phyloP scores from a whole-genome alignment of 2,113 vertebrate genomes.

The Oceanodroma tethys region DNA sequence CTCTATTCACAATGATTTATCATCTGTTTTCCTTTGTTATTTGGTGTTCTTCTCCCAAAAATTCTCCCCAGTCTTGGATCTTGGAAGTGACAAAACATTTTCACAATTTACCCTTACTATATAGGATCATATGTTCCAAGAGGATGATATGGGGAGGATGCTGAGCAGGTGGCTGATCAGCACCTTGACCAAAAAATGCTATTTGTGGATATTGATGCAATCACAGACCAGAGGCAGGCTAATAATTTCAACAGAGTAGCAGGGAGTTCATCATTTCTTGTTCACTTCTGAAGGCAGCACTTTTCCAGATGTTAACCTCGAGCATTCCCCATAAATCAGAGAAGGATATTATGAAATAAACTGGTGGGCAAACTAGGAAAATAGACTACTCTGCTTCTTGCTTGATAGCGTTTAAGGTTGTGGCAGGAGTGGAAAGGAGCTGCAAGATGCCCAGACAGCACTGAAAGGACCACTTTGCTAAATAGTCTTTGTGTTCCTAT shows the following conservation, averaged over 20 bases:
- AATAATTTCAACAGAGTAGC: neutral
- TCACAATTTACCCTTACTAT: neutral
- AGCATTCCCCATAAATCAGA: neutral
- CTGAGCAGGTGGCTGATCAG: neutral
- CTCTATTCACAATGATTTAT: neutral
- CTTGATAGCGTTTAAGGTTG: neutral
- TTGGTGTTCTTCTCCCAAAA: neutral
- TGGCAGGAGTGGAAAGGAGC: neutral
- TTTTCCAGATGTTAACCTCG: neutral
- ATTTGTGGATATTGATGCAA: neutral
- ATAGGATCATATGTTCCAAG: neutral
- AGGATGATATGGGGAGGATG: neutral
- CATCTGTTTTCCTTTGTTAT: neutral
- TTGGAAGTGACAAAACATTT: neutral
- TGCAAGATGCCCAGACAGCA: neutral
- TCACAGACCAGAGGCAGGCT: neutral
- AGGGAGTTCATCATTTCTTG: neutral
- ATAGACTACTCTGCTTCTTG: accelerated
- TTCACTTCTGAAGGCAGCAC: neutral
- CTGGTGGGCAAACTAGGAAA: neutral
- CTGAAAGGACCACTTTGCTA: neutral
- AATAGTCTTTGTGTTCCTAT: neutral
- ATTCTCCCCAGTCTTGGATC: neutral
- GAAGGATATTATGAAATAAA: neutral
- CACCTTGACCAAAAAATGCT: neutral